Base-by-base conservation (phyloP, 2,113 vertebrate genomes). In the Carassius auratus region DNA sequence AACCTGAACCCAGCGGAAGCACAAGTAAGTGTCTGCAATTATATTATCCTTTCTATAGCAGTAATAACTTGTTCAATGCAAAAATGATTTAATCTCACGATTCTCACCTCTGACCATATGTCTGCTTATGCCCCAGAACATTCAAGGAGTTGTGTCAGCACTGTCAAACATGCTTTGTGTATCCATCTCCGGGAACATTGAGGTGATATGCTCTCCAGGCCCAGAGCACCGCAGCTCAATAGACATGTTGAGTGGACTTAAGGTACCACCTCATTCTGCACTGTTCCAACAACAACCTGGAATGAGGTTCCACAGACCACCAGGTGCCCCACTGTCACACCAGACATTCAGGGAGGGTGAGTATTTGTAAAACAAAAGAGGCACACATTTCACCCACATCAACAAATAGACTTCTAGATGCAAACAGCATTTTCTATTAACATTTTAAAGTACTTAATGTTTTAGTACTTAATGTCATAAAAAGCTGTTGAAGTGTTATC, bases 1-100 rank as follows among this genome's bases (percentile, higher is more conserved):
- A 98, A 97, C 13, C 92, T 99, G 87, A 97, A 96, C 89, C 96
- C 97, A 14, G 92, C 95, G 3, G 97, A 96, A 80, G 96, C 97
- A 81, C 96, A 99, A 97, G 98, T 99, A 93, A 94, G 90, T 86
- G 48, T 78, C 81, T 71, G 75, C 3, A 61, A 38, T 84, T n/a
- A 71, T 36, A 8, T 74, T 2, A 17, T 7, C 19, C 30, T 2
- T 61, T 26, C 36, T 30, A 5, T 71, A 69, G 14, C 77, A 64
- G 13, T 64, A 45, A 62, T 26, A 2, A 12, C 76, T 59, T 77
- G 1, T 36, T 77, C 19, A 76, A 17, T 15, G 26, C 3, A 6
- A n/a, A 5, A 21, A 42, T 45, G 14, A 21, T 52, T 62, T 13
- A 50, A 62, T 57, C 17, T 91, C 61, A 91, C 91, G 81, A 50